Percentiles rank a stretch among this genome's conserved stretches.
These are phyloP conservation scores for Smittia sp. DNA, from an alignment of 2,888 invertebrate genomes.

Conservation along the genomic window DNA sequence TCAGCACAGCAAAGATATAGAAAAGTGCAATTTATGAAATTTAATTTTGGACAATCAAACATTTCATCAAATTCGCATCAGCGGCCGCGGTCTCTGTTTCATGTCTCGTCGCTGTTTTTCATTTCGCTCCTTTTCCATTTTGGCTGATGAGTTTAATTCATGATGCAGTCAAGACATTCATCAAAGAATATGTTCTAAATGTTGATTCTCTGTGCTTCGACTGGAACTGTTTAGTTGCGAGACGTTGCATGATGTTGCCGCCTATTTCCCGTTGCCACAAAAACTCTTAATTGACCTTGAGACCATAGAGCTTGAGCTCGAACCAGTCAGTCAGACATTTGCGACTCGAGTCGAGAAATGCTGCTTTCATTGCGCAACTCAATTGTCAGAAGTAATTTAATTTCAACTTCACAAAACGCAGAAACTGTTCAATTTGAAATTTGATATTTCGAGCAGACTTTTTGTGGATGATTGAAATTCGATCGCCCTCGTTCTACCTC, in stretches of 20 bases:
- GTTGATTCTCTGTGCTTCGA: neutral
- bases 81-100: conserved; percentile 27
- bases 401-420: neutral
- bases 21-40: conserved; percentile 15
- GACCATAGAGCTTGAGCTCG: neutral
- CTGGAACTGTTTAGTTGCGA: neutral
- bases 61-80: conserved; percentile 37
- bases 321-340: too few relatives aligned
- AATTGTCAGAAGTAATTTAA: conserved; percentile 4
- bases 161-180: conserved; percentile 27
- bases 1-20: neutral
- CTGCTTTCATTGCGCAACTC: neutral
- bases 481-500: neutral
- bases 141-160: neutral
- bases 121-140: neutral
- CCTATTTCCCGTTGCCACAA: conserved; percentile 22
- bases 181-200: conserved; percentile 6
- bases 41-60: conserved; percentile 27
- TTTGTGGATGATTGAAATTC: conserved; percentile 1
- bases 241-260: conserved; percentile 18
- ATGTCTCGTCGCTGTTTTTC: conserved; percentile 19
- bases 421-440: conserved; percentile 24
- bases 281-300: conserved; percentile 25
- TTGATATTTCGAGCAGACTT: neutral
- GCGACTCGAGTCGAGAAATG: neutral